Base-by-base conservation (phyloP, 2,888 invertebrate species). In the Cantharis rustica region DNA sequence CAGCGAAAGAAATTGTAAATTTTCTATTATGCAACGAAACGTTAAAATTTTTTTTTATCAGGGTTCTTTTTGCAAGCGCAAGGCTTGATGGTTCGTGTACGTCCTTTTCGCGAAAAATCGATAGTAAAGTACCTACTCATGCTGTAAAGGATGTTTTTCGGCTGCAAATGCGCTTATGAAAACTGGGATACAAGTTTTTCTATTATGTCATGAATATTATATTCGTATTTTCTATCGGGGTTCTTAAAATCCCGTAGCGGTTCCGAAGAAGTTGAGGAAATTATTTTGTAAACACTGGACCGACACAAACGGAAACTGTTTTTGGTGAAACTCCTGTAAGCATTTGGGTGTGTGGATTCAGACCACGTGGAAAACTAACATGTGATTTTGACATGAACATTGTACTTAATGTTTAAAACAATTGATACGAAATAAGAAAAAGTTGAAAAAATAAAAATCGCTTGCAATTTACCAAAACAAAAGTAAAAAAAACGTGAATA, bases 61-160 rank as follows among this genome's bases (percentile, higher is more conserved):
- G 47, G 47, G 47, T 47, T 47, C 47, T 72, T 66, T 66, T 27
- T 72, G 20, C 73, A 73, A 63, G 69, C 69, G 64, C 64, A 66
- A 16, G 23, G 64, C 20, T 63, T 23, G 66, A 61, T 69, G 63
- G 31, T 77, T 20, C 20, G 64, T 31, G 15, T 71, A 79, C 76
- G 73, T 79, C 76, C 75, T 77, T 75, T 72, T 79, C 69, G 71
- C 61, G 74, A 73, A 74, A 75, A 73, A 76, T 75, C 76, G 72
- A 74, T 72, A 73, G 71, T 62, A 72, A 17, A 62, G 69, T 69
- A 47, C 47, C 47, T 47, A 66, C 64, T 66, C 64, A 66, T 23
- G 64, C 23, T 66, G 64, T 66, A 66, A 75, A 72, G 69, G 64
- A 20, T 76, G 72, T 76, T 76, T 76, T 76, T 64, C 73, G 68